Evolutionary conservation across 64 coral and sea anemone species (phyloP), one percentile per base, ranked within the genome.

Genomic region (Pocillopora damicornis): DNA sequence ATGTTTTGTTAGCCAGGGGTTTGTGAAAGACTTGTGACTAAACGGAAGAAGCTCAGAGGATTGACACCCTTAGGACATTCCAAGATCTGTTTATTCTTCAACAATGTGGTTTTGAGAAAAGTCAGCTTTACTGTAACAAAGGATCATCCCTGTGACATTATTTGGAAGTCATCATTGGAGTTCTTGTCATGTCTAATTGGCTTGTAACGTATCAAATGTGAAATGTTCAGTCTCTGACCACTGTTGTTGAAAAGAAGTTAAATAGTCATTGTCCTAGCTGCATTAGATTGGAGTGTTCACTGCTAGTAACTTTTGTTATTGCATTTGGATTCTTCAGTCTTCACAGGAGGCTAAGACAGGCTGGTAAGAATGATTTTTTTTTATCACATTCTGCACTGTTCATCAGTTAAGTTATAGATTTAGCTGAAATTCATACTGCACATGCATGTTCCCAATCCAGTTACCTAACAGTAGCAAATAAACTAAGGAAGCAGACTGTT

Each of bases 1-100:
- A 58, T 85, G 65, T 85, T 85, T 85, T 85, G 65, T 85, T 85
- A 85, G 81, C 65, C 81, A 85, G 81, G 81, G 37, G 15, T 11
- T 85, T 9, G 30, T 35, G 30, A 85, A 85, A 73, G 81, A 83
- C 80, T 68, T 67, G 16, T 18, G 61, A 65, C 22, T 73, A 8
- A 61, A 36, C 30, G 35, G 11, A 38, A 71, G 67, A 85, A 57
- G 34, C 23, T 20, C 81, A 26, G 81, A 72, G 71, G 20, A 85
- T 23, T 63, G 15, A 5, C 81, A 85, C 25, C 11, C 25, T 0
- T 72, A 66, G 81, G 81, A 72, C 81, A 58, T 58, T 73, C 18
- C 35, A 58, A 72, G 81, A 84, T 57, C 38, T 15, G 42, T 38
- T 10, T 13, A 57, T 72, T 71, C 67, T 71, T 7, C 2, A 23